Percentiles rank a stretch among this genome's conserved stretches.
phyloP scores from a whole-genome alignment of 2,797 vertebrate species.

The Xerus rutilus region DNA sequence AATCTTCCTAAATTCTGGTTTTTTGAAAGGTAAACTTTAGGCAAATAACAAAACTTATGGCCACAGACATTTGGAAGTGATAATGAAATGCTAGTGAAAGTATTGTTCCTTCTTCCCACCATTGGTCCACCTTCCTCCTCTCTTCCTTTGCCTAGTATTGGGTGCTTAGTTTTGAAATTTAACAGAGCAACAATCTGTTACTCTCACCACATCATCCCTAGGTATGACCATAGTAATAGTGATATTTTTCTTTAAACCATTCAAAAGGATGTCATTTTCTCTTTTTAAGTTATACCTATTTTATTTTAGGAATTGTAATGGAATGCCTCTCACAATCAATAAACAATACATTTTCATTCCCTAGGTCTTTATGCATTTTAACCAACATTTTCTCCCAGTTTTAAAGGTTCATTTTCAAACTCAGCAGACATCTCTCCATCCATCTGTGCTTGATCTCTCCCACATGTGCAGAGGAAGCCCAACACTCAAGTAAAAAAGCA shows the following conservation, averaged over 20 bases:
- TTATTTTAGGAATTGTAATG: background rate
- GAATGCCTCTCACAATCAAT: background rate
- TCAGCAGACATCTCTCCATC: background rate
- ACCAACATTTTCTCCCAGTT: background rate
- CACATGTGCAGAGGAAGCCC: background rate
- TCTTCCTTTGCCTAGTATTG: background rate
- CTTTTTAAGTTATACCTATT: background rate
- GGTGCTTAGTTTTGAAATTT: background rate
- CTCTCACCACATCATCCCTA: background rate
- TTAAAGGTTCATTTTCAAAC: constrained; percentile 11
- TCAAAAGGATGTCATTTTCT: constrained; percentile 21
- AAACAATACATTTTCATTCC: background rate
- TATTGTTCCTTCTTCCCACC: background rate
- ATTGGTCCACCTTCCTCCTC: background rate
- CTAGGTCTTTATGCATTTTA: background rate
- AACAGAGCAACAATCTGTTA: background rate
- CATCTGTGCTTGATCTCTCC: background rate
- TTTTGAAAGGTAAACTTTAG: background rate
- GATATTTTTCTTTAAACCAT: background rate
- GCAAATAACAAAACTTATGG: background rate
- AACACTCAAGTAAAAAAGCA: background rate
- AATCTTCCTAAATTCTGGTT: background rate
- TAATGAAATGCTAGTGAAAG: background rate
- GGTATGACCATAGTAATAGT: background rate
- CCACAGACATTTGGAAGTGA: rapidly evolving